Percentiles rank a stretch among this genome's conserved stretches.
Conservation (phyloP, 2,113 vertebrate genomes). For the Bagarius yarrelli region DNA sequence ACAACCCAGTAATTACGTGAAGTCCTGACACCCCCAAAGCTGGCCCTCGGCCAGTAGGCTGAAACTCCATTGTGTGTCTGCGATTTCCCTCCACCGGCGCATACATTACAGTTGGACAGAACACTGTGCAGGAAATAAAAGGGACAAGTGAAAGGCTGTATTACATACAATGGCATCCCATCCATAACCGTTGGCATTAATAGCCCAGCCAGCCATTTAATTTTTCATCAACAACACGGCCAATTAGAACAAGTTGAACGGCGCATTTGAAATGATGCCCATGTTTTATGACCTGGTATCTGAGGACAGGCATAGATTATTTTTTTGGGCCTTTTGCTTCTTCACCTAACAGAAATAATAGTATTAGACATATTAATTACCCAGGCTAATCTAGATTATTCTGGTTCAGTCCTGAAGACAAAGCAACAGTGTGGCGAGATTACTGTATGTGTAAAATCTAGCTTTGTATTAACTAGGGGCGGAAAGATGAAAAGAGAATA, state of each 20-base stretch:
- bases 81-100: slow-evolving; percentile 51
- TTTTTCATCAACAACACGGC: slow-evolving; percentile 77
- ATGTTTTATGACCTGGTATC: slow-evolving; percentile 64
- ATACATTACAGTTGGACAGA: slow-evolving; percentile 71
- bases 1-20: slow-evolving; percentile 40
- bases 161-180: slow-evolving; percentile 71
- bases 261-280: slow-evolving; percentile 68
- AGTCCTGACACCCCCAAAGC: slow-evolving; percentile 45
- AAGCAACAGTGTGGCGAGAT: slow-evolving; percentile 65
- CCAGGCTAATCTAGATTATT: slow-evolving; percentile 70
- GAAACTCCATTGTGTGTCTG: slow-evolving; percentile 66
- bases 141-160: slow-evolving; percentile 68
- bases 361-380: slow-evolving; percentile 71
- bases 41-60: slow-evolving; percentile 66
- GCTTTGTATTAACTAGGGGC: slow-evolving; percentile 54
- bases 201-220: slow-evolving; percentile 68
- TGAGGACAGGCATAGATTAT: slow-evolving; percentile 64
- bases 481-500: background rate
- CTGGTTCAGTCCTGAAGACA: slow-evolving; percentile 60
- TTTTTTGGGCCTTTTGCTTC: slow-evolving; percentile 56
- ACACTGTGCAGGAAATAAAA: slow-evolving; percentile 69
- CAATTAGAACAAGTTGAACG: slow-evolving; percentile 71
- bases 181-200: slow-evolving; percentile 76
- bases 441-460: slow-evolving; percentile 58
- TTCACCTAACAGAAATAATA: slow-evolving; percentile 69